A percentile compares a stretch with the other conserved stretches of the same genome.
Conservation (phyloP, 2,888 invertebrate genomes). For the Habrosyne pyritoides region DNA sequence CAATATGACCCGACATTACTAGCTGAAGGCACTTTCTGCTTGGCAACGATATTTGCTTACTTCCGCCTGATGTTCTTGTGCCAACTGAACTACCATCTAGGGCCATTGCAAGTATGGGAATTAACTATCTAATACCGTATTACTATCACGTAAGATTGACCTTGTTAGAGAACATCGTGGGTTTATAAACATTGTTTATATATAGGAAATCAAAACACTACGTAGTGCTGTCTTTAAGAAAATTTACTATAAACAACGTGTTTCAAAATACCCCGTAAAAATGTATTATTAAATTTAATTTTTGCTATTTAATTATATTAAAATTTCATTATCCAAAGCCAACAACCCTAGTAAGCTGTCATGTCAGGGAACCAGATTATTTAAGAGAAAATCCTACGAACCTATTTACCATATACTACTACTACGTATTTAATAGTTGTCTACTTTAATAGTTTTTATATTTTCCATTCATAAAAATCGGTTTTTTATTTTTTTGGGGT, state of each 20-base stretch:
- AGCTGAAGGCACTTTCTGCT: conserved; percentile 86
- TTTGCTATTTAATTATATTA: no score
- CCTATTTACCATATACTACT: no score
- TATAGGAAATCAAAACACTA: background rate
- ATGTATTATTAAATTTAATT: no score
- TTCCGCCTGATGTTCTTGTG: conserved; percentile 85
- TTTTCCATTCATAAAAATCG: no score
- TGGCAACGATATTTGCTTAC: conserved; percentile 87
- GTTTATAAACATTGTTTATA: background rate
- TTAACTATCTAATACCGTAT: conserved; percentile 25
- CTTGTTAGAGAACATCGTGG: conserved; percentile 32
- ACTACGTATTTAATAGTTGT: no score
- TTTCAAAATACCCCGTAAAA: no score
- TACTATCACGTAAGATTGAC: conserved; percentile 37
- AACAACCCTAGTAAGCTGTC: no score
- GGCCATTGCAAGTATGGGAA: conserved; percentile 80
- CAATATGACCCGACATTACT: conserved; percentile 85
- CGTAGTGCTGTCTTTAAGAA: background rate
- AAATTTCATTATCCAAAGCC: no score
- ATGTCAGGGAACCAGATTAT: no score
- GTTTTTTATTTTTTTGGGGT: no score
- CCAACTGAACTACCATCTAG: conserved; percentile 85
- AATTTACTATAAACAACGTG: background rate
- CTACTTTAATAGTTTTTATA: no score
- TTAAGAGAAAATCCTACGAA: no score